Evolutionary conservation across 2,797 vertebrate genomes (phyloP).

Genomic region (Rhabdomys pumilio): DNA sequence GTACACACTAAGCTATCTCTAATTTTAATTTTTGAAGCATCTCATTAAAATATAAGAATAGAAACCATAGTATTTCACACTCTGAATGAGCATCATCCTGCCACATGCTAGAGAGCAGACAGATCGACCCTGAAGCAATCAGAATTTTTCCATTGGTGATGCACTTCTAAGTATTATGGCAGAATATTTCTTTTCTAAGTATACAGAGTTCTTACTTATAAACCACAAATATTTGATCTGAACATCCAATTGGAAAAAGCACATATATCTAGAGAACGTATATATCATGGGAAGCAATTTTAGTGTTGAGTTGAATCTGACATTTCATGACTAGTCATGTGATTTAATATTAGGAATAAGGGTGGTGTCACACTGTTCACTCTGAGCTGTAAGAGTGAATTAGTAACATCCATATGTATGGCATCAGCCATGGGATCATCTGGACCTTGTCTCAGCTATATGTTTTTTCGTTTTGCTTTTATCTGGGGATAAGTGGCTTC

Average conservation of each 20-base stretch:
- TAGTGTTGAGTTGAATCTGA: constrained; percentile 59
- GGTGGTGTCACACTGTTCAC: neutral
- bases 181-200: constrained; percentile 42
- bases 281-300: constrained; percentile 59
- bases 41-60: constrained; percentile 70
- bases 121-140: constrained; percentile 42
- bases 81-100: constrained; percentile 62
- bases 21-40: constrained; percentile 70
- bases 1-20: constrained; percentile 63
- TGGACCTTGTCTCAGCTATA: neutral
- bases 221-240: constrained; percentile 64
- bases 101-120: constrained; percentile 12
- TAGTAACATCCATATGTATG: neutral
- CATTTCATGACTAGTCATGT: constrained; percentile 32
- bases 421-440: neutral
- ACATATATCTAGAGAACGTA: constrained; percentile 33
- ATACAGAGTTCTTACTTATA: constrained; percentile 32
- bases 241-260: constrained; percentile 44
- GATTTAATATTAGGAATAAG: constrained; percentile 49
- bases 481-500: neutral
- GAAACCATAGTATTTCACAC: constrained; percentile 66
- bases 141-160: constrained; percentile 45
- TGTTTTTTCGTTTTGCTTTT: constrained; percentile 52
- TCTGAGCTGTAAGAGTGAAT: neutral
- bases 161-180: constrained; percentile 9